Conservation (phyloP, 2,797 vertebrate genomes). For the Trichosurus vulpecula region DNA sequence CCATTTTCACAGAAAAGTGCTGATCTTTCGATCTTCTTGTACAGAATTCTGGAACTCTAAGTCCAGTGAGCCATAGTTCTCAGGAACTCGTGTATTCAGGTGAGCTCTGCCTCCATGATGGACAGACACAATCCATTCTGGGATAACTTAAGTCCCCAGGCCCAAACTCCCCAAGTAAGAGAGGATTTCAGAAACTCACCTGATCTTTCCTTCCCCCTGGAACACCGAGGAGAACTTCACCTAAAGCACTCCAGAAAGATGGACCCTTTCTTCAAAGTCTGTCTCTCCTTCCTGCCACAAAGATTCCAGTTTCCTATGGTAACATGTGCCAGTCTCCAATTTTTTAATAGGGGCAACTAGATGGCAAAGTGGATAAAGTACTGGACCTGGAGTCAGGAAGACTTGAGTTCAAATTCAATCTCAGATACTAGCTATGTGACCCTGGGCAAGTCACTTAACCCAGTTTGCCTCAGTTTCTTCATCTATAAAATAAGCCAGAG, state of each 20-base stretch:
- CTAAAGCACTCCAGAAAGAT: not conserved
- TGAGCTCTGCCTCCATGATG: not conserved
- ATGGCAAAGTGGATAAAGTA: not conserved
- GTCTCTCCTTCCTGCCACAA: not conserved
- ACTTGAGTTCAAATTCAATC: not conserved
- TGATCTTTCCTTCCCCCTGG: not conserved
- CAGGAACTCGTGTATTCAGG: not conserved
- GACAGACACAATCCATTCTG: not conserved
- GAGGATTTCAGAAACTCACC: not conserved
- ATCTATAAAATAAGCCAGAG: not conserved
- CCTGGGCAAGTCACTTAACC: not conserved
- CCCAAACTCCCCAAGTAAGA: not conserved
- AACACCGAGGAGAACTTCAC: not conserved
- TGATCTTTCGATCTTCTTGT: slow-evolving; percentile 52
- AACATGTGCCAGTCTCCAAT: not conserved
- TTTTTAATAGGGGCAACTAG: not conserved
- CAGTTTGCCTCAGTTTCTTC: not conserved
- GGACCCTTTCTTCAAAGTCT: not conserved
- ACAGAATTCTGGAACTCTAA: not conserved
- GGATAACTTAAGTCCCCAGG: not conserved
- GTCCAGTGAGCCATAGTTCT: not conserved
- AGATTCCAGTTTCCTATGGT: not conserved
- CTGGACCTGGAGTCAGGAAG: not conserved
- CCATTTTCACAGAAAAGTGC: slow-evolving; percentile 35
- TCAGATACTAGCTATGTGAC: not conserved